phyloP scores from a whole-genome alignment of 2,888 invertebrate species.

The Caenorhabditis macrosperma region DNA sequence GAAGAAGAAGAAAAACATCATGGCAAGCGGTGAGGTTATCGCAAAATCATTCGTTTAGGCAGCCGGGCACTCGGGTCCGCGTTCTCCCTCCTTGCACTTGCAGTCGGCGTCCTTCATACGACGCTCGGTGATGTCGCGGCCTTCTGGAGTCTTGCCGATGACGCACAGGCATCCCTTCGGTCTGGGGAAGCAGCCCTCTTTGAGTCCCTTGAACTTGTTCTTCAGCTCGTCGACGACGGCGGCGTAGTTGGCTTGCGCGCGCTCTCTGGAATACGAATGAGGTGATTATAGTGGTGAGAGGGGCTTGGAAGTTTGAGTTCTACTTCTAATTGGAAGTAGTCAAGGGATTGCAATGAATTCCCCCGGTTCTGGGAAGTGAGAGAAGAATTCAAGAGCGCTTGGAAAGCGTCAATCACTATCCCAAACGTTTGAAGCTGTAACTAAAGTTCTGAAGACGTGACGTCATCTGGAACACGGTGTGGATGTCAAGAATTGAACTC shows the following conservation, averaged over 20 bases:
- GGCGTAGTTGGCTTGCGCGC: slow-evolving; percentile 78
- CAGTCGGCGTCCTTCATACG: slow-evolving; percentile 79
- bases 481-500: too few species aligned
- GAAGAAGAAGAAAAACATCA: background rate
- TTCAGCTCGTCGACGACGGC: slow-evolving; percentile 78
- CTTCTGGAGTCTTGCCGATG: slow-evolving; percentile 76
- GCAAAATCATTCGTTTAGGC: slow-evolving; percentile 32
- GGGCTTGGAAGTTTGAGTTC: too few species aligned
- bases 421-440: too few species aligned
- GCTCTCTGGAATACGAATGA: slow-evolving; percentile 71
- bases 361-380: too few species aligned
- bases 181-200: slow-evolving; percentile 78
- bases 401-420: too few species aligned
- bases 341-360: too few species aligned
- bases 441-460: too few species aligned
- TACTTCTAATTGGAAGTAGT: too few species aligned
- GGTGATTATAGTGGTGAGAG: too few species aligned
- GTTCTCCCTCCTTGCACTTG: slow-evolving; percentile 66
- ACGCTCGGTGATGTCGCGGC: slow-evolving; percentile 78
- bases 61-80: slow-evolving; percentile 69
- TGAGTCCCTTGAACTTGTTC: slow-evolving; percentile 78
- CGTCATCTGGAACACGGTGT: too few species aligned
- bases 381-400: too few species aligned
- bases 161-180: slow-evolving; percentile 79
- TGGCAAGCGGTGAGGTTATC: background rate